Percentiles rank a stretch among this genome's conserved stretches.
phyloP scores from a whole-genome alignment of 2,797 vertebrate genomes.

The Babyrousa celebensis region DNA sequence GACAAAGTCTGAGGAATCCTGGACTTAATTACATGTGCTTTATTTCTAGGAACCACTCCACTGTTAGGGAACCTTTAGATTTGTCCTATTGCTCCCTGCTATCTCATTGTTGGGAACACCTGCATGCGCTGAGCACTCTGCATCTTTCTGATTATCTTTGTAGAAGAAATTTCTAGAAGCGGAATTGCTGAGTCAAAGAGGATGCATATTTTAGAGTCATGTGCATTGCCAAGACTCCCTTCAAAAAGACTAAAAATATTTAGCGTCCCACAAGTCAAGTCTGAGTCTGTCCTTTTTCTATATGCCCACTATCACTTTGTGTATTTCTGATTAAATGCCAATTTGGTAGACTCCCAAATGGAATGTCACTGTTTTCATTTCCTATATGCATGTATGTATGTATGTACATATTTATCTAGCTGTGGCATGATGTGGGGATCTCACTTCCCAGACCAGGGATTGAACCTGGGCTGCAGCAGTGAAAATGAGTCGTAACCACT shows the following conservation, averaged over 20 bases:
- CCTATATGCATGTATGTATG: too few relatives aligned
- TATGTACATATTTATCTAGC: too few relatives aligned
- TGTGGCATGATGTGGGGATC: too few relatives aligned
- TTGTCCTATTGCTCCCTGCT: not conserved
- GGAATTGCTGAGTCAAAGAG: not conserved
- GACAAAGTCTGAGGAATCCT: not conserved
- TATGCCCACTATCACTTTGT: not conserved
- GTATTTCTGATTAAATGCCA: not conserved
- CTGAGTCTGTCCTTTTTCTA: not conserved
- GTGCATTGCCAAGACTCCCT: not conserved
- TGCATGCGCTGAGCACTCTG: not conserved
- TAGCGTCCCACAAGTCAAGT: not conserved
- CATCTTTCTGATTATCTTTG: not conserved
- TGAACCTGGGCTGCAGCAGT: too few relatives aligned
- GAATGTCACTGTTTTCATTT: not conserved
- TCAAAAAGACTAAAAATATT: not conserved
- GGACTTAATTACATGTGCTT: not conserved
- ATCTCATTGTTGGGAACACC: not conserved
- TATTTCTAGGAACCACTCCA: not conserved
- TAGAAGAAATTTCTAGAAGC: constrained; percentile 5
- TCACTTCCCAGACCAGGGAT: too few relatives aligned
- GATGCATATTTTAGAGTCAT: not conserved
- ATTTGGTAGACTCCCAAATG: not conserved
- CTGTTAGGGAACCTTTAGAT: not conserved
- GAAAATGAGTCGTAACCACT: too few relatives aligned